Evolutionary conservation across 92 coral and sea anemone genomes (phyloP).

Genomic region (Siderastrea siderea): DNA sequence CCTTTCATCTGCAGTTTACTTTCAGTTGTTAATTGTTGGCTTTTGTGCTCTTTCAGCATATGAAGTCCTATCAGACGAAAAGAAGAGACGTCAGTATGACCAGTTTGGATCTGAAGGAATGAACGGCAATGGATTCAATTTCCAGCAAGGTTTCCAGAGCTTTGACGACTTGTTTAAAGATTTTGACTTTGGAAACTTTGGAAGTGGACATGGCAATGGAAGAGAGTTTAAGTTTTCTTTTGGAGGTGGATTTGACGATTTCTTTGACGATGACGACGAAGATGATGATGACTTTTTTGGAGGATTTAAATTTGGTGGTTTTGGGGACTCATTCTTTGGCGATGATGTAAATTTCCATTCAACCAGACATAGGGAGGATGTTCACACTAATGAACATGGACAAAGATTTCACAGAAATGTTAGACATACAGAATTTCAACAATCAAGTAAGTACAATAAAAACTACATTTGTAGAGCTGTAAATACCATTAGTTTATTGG

Average conservation of each 20-base stretch:
- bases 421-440: conserved; percentile 80
- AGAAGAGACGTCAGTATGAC: conserved; percentile 95
- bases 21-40: background rate
- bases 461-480: no score
- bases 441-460: conserved; percentile 62
- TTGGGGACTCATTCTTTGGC: conserved; percentile 85
- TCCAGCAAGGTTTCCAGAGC: conserved; percentile 41
- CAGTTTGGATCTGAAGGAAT: conserved; percentile 98
- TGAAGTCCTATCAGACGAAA: conserved; percentile 96
- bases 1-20: no score
- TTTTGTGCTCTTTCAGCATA: conserved; percentile 70
- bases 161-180: conserved; percentile 91
- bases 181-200: conserved; percentile 88
- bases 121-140: conserved; percentile 80
- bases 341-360: conserved; percentile 57
- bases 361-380: conserved; percentile 44
- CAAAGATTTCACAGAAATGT: conserved; percentile 74
- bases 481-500: no score
- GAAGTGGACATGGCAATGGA: conserved; percentile 76
- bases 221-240: conserved; percentile 91
- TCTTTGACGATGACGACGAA: conserved; percentile 90
- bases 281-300: conserved; percentile 76
- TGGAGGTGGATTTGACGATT: conserved; percentile 97
- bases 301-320: conserved; percentile 80
- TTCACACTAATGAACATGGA: conserved; percentile 10